Evolutionary conservation across 2,113 vertebrate species (phyloP), one percentile per base, ranked within the genome.

Genomic region (Cochlearius cochlearius): DNA sequence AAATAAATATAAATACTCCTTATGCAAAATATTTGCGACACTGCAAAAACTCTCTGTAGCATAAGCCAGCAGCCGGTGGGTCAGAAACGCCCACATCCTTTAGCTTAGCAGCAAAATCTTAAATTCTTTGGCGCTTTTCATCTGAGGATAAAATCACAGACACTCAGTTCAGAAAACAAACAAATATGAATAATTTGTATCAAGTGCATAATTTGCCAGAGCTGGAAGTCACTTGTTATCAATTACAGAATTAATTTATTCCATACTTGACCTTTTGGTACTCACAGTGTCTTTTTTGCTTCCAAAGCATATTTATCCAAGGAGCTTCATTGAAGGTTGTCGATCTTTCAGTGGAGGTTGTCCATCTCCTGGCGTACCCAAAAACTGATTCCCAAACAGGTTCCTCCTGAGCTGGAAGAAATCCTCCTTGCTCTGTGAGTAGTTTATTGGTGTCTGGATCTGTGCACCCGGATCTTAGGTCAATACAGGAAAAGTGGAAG

Each of bases 161-260:
- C 83, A 55, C 45, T 91, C 64, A 32, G 63, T 56, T 92, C 77
- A 91, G 86, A 94, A 94, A 92, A 81, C 71, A 95, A 94, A 89
- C 55, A 80, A 53, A 56, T 77, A 69, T 34, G 91, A 72, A 56
- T 94, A 41, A 81, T 71, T 89, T 49, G 4, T 56, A 86, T 91
- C 91, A 82, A 93, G 39, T n/a, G 69, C 69, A 60, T 91, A 64
- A 89, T 93, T 96, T 94, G 64, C 76, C 73, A 84, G 92, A 95
- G 27, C 73, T 89, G 94, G 62, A 94, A 84, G 79, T 92, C 3
- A 15, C 52, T 92, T 55, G 21, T 91, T 73, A 72, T 55, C 88
- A 85, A 69, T 96, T 94, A 94, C 27, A 58, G 83, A 94, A 53
- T 74, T 75, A 75, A 94, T 94, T 90, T 85, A 90, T 58, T 94